Evolutionary conservation across 2,888 invertebrate genomes (phyloP), one percentile per base, ranked within the genome.

Genomic region (Lochmaea crataegi): DNA sequence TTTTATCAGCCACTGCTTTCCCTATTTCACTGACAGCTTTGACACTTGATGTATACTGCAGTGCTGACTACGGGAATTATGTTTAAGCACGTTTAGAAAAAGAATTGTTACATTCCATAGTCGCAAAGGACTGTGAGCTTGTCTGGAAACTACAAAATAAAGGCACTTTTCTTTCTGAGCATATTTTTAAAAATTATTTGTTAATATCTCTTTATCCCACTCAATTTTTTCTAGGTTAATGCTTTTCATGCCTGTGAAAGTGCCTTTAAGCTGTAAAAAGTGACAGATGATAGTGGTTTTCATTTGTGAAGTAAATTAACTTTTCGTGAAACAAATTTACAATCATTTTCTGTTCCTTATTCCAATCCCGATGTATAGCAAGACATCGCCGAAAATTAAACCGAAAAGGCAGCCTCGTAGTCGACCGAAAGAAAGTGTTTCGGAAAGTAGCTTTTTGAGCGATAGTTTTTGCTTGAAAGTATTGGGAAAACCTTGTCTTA

Each of bases 381-480:
- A 16, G n/a, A n/a, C n/a, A 45, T 45, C 14, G 14, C 53, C 7
- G 10, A 53, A 53, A 53, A 53, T 53, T 53, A 18, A 18, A 18
- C 16, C 10, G 10, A 53, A 53, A 53, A 53, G 18, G 3, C 9
- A 18, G 18, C 18, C 53, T 18, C n/a, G 2, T 18, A 5, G 12
- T 61, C 45, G 48, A 14, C 38, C 41, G n/a, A n/a, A 26, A 69
- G 70, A 65, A 16, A 57, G 18, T 64, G 12, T 48, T 11, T 74
- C 74, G 10, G 67, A 68, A 51, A 77, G 77, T 66, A 80, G 79
- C 64, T 69, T 76, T 64, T 68, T 78, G 41, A 78, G 78, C 58
- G 75, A 72, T 51, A 73, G 65, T 42, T 68, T 76, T 32, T 75
- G 77, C 18, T 72, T 48, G 2, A 75, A 73, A 64, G 71, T 78